Conservation (phyloP, 2,888 invertebrate genomes). For the Cybosia mesomella region DNA sequence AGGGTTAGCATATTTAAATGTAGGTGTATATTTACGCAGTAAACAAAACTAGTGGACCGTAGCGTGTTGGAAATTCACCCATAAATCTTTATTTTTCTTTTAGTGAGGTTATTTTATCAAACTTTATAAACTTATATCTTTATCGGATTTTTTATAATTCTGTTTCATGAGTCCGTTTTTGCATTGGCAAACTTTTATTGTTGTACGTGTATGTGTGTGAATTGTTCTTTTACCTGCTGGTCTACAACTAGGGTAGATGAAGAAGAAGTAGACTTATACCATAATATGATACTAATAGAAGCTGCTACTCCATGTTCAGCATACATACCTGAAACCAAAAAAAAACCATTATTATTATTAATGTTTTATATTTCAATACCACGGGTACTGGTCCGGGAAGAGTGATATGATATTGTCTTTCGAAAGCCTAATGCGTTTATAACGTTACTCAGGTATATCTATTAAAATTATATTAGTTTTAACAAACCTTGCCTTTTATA, state of each 20-base stretch:
- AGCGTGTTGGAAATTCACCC: not conserved
- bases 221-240: not conserved
- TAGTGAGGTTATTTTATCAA: not conserved
- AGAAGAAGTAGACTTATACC: not conserved
- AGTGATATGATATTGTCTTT: not conserved
- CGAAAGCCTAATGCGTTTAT: not conserved
- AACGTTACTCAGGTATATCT: not conserved
- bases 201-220: too few relatives aligned
- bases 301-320: not conserved
- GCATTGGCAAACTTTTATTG: not conserved
- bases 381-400: constrained; percentile 9
- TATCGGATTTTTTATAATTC: not conserved
- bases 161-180: not conserved
- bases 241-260: not conserved
- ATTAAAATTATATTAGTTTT: not conserved
- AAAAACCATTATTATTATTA: not conserved
- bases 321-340: constrained; percentile 15
- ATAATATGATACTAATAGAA: not conserved
- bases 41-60: not conserved
- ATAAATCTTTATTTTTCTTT: not conserved
- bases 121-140: not conserved
- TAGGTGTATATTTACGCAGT: not conserved
- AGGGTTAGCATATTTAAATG: not conserved
- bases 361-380: not conserved
- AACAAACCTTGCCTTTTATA: not conserved